Base-by-base conservation (phyloP, 1,140 invertebrate species). In the Neoseiulus cucumeris region DNA sequence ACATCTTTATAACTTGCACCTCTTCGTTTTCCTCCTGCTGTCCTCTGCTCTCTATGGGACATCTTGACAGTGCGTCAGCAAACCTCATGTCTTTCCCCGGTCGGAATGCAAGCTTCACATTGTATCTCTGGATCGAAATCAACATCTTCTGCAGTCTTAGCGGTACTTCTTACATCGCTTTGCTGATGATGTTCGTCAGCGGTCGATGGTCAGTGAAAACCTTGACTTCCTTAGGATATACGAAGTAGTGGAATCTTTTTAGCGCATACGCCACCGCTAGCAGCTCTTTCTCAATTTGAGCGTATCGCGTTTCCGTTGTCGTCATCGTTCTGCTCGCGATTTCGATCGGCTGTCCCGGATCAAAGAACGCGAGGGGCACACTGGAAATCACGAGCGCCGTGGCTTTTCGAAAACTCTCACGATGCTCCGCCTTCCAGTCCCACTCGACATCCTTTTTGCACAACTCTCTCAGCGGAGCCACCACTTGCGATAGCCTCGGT, bases 141-240 rank as follows among this genome's bases (percentile, higher is more conserved):
- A 77, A 42, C 73, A 79, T 76, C 17, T 74, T 64, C 70, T 79
- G 73, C 33, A 80, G 68, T 65, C 78, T 65, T 9, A 71, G 68
- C 2, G 75, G 73, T 20, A 74, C 72, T 29, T 73, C 70, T 44
- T 71, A 28, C 25, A 79, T 68, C 14, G 72, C 71, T 68, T 77
- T 79, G 65, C 71, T 72, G 29, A 74, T 70, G 59, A 79, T 76
- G 25, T 39, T 39, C 30, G 74, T 72, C 18, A 81, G 65, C 0
- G 79, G 76, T 64, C 78, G 75, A 64, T 80, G 78, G 66, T 81
- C 77, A 1, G 75, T 80, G 14, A 72, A 67, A 4, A 80, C 65
- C 1, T 67, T 75, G 66, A 80, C 79, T 25, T 75, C 64, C 17
- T 73, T 51, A 4, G 76, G 77, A 67, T 72, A 78, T 7, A 79